Base-by-base conservation (phyloP, 2,797 vertebrate species). In the Periparus ater region DNA sequence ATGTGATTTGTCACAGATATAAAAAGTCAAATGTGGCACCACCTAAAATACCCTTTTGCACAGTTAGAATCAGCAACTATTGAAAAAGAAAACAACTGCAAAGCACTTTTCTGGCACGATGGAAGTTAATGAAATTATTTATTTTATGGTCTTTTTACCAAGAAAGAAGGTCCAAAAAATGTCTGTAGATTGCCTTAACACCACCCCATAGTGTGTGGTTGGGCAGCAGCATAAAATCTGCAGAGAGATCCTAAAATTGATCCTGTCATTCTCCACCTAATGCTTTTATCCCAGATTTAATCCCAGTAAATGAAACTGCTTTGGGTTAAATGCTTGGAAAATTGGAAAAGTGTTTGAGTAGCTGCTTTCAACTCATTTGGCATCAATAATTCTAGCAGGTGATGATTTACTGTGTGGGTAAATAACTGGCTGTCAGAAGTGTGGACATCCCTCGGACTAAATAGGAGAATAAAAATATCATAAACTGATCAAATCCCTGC, bases 111-210 rank as follows among this genome's bases (percentile, higher is more conserved):
- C 50, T 83, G 67, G 73, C 23, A 23, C 29, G 45, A 54, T 83
- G 78, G 50, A 65, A 92, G 63, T 88, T 91, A 77, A 89, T 84
- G 79, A 85, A 95, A 86, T 80, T 29, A 80, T 50, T 88, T 75
- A 8, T 92, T 60, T 79, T 63, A 74, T 53, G 16, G 50, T 26
- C 15, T 80, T 92, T 96, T 96, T 78, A 78, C 55, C 9, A 13
- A 86, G 40, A 29, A 47, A 58, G 45, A 81, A 92, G 82, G 82
- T 92, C 11, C 88, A 72, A 90, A 82, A 91, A 91, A 62, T 17
- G 68, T 26, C 72, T 54, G 51, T 74, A 67, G 79, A n/a, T 18
- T 72, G 15, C 62, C 45, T 82, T 82, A 94, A 82, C 70, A n/a
- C 58, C 51, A 47, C 26, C 19, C 3, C 11, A 8, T 14, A 72